A percentile compares a stretch with the other conserved stretches of the same genome.
These are phyloP conservation scores for Heteromyza rotundicornis DNA, from an alignment of 2,888 invertebrate species.

Conservation along the genomic window DNA sequence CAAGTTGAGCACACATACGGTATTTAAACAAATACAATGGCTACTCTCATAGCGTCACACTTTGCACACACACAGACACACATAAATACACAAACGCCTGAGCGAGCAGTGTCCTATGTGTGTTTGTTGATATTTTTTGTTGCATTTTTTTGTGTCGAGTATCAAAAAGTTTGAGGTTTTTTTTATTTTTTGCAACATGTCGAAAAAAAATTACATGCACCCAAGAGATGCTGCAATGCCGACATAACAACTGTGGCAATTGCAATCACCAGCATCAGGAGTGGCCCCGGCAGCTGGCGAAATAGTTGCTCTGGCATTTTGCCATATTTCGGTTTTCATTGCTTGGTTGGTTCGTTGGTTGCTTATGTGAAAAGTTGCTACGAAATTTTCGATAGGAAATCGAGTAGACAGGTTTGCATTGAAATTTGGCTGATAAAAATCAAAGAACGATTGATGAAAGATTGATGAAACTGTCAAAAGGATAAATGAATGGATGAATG, in stretches of 20 bases:
- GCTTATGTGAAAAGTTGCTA: too few species aligned
- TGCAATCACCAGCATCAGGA: neutral
- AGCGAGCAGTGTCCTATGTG: neutral
- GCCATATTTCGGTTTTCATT: neutral
- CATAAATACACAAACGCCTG: neutral
- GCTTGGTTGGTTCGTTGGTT: too few species aligned
- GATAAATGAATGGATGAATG: neutral
- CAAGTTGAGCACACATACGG: constrained; percentile 14
- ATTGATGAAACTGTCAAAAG: neutral
- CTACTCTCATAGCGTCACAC: neutral
- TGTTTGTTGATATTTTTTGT: neutral
- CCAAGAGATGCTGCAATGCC: too few species aligned
- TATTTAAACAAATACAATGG: constrained; percentile 26
- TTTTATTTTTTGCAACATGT: too few species aligned
- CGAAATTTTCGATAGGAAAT: too few species aligned
- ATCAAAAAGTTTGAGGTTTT: too few species aligned
- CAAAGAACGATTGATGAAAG: too few species aligned
- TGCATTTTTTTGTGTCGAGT: too few species aligned
- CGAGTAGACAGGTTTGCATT: too few species aligned
- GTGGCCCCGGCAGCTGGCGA: neutral
- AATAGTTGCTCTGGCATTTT: neutral
- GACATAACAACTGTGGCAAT: neutral
- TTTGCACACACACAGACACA: constrained; percentile 11
- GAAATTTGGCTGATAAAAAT: too few species aligned
- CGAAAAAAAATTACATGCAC: too few species aligned